These are phyloP conservation scores for Brachystomella parvula DNA, from an alignment of 1,140 invertebrate species.

Conservation along the genomic window DNA sequence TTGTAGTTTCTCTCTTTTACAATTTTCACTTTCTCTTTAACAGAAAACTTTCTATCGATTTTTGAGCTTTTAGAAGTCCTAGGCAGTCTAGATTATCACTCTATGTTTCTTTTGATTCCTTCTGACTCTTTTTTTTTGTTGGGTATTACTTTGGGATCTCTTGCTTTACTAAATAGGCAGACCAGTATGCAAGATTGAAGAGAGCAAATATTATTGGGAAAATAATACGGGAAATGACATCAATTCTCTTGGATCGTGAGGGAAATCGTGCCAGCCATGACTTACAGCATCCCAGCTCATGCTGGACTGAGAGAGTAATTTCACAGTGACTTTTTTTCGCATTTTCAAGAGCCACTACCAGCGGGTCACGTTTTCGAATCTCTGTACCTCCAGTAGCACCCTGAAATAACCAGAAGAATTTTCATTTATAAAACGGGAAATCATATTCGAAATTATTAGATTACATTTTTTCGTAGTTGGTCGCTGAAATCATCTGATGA, in stretches of 20 bases:
- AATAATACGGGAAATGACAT: conserved; percentile 85
- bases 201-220: conserved; percentile 87
- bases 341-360: not conserved
- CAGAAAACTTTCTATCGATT: no score
- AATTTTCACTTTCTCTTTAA: no score
- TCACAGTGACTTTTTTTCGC: not conserved
- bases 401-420: not conserved
- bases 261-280: conserved; percentile 89
- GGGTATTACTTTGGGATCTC: not conserved
- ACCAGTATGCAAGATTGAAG: conserved; percentile 92
- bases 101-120: no score
- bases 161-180: conserved; percentile 57
- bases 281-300: conserved; percentile 56
- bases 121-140: no score
- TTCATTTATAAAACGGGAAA: not conserved
- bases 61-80: no score
- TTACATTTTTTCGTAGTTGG: not conserved
- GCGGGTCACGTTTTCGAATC: not conserved
- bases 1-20: no score
- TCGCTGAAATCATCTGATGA: conserved; percentile 27
- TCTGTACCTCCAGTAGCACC: not conserved
- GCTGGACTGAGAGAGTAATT: not conserved
- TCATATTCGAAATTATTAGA: not conserved
- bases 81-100: no score
- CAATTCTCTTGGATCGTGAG: conserved; percentile 82